Evolutionary conservation across 2,113 vertebrate genomes (phyloP).

Genomic region (Potamarius usumacintae): DNA sequence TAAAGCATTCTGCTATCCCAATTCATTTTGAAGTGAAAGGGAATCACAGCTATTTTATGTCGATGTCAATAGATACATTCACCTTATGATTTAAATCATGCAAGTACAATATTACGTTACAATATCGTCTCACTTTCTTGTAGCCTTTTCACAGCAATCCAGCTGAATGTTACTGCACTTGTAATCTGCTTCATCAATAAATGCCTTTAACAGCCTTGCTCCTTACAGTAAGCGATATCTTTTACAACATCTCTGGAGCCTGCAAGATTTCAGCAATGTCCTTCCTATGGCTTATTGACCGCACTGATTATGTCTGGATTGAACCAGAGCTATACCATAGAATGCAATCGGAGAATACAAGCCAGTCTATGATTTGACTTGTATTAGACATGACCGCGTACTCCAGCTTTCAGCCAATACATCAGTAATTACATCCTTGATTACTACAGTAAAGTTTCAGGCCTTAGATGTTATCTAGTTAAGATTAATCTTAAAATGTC

Average conservation of each 20-base stretch:
- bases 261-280: neutral
- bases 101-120: neutral
- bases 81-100: neutral
- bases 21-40: neutral
- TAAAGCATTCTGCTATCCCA: neutral
- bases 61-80: neutral
- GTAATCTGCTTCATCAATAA: constrained; percentile 27
- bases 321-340: neutral
- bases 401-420: constrained; percentile 33
- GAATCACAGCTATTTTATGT: neutral
- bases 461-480: constrained; percentile 5
- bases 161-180: constrained; percentile 17
- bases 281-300: constrained; percentile 20
- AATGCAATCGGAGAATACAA: constrained; percentile 10
- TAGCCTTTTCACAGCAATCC: neutral
- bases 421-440: constrained; percentile 34
- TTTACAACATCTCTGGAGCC: constrained; percentile 26
- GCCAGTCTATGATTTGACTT: constrained; percentile 27
- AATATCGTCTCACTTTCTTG: neutral
- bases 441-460: constrained; percentile 32
- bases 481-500: constrained; percentile 34
- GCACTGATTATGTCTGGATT: constrained; percentile 20
- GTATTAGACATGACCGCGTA: constrained; percentile 24
- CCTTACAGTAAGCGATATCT: constrained; percentile 18
- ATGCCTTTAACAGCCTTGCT: constrained; percentile 25